Evolutionary conservation across 2,888 invertebrate species (phyloP).

Genomic region (Unio delphinus): DNA sequence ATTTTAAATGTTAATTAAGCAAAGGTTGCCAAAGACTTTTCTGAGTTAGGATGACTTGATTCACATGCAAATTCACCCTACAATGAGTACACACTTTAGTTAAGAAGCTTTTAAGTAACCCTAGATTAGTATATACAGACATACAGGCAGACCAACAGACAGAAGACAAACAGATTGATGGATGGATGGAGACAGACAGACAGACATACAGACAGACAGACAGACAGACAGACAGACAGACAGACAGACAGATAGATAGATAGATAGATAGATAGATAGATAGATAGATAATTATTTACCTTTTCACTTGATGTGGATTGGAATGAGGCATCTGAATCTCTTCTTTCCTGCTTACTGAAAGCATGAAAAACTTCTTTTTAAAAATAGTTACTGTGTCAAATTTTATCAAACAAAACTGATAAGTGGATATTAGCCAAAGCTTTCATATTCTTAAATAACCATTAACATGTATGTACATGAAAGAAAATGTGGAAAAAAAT

Average conservation of each 20-base stretch:
- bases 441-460: not conserved
- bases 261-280: not conserved
- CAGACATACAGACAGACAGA: not conserved
- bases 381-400: too few species aligned
- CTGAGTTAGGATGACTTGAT: too few species aligned
- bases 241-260: not conserved
- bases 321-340: conserved; percentile 57
- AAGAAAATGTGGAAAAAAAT: too few species aligned
- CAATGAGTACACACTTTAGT: too few species aligned
- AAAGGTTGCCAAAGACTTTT: too few species aligned
- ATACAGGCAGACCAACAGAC: too few species aligned
- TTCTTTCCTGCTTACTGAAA: conserved; percentile 52
- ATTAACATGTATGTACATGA: not conserved
- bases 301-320: conserved; percentile 69
- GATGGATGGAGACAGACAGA: not conserved
- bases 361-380: conserved; percentile 3
- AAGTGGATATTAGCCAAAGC: not conserved
- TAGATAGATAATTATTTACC: conserved; percentile 29
- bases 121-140: too few species aligned
- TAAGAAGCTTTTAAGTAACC: too few species aligned
- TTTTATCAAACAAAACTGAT: too few species aligned
- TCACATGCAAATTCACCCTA: too few species aligned
- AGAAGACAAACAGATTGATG: too few species aligned
- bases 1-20: too few species aligned
- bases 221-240: not conserved